A percentile compares a stretch with the other conserved stretches of the same genome.
Evolutionary conservation across 2,888 invertebrate species (phyloP).

Genomic region (Xestoiulus laeticollis): DNA sequence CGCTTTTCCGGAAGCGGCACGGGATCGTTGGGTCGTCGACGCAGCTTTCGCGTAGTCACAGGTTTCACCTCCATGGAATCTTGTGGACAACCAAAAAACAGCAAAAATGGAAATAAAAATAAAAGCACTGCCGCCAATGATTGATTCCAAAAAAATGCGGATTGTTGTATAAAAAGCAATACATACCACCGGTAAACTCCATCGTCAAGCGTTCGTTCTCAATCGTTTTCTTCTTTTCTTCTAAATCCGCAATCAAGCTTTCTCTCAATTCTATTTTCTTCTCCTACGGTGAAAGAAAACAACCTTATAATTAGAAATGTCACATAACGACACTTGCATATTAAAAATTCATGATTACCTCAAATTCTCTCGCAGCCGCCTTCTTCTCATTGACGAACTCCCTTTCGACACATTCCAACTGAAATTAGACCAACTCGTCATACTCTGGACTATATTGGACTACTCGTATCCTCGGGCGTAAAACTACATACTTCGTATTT

Average conservation of each 20-base stretch:
- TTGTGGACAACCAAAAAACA: conserved; percentile 54
- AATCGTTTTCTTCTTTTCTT: conserved; percentile 88
- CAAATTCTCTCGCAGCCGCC: conserved; percentile 89
- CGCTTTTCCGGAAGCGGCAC: conserved; percentile 86
- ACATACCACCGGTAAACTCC: conserved; percentile 81
- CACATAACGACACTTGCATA: too few relatives aligned
- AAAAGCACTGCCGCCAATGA: neutral
- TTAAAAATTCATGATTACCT: conserved; percentile 64
- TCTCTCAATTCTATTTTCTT: conserved; percentile 91
- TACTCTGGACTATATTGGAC: neutral
- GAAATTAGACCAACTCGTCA: conserved; percentile 58
- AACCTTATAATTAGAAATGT: too few relatives aligned
- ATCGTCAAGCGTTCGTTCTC: conserved; percentile 87
- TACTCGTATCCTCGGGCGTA: conserved; percentile 73
- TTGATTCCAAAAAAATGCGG: neutral
- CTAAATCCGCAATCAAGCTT: conserved; percentile 87
- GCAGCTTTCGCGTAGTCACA: conserved; percentile 90
- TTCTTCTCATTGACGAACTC: conserved; percentile 89
- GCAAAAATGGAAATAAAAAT: conserved; percentile 23
- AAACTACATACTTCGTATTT: conserved; percentile 72
- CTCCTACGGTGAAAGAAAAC: conserved; percentile 69
- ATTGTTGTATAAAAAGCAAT: neutral
- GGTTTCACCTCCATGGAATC: conserved; percentile 75
- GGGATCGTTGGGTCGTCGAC: conserved; percentile 93
- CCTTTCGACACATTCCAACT: conserved; percentile 85